Base-by-base conservation (phyloP, 2,113 vertebrate genomes). In the Pseudorhombus dupliciocellatus region DNA sequence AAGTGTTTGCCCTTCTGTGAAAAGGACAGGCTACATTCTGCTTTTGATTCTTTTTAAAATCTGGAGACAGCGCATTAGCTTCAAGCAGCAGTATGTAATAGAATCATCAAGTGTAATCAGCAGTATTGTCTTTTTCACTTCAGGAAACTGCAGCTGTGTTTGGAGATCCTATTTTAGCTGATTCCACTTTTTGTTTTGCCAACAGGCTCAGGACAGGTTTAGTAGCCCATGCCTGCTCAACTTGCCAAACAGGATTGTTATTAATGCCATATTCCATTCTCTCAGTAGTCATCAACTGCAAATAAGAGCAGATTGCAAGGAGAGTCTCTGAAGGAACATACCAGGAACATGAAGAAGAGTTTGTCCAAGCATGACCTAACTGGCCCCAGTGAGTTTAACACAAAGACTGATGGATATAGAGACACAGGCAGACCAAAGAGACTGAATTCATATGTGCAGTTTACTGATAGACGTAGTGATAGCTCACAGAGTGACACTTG, bases 1-100 rank as follows among this genome's bases (percentile, higher is more conserved):
- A 80, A 37, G 56, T 60, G 69, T 80, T 78, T 84, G 70, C 62
- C 79, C 65, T 79, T 76, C 65, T 65, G 22, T 75, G 70, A 57
- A 55, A 65, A 68, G 26, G 44, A 46, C 55, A 60, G 26, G n/a
- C 34, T 54, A 57, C 60, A 61, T 56, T 56, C 42, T 44, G 46
- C 26, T 67, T 48, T 16, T 62, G 58, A 9, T 15, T 28, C 25
- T 31, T 44, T n/a, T 60, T 30, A 16, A 22, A 55, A 15, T 7
- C 22, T 22, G 2, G 0, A 21, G 31, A 66, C 18, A 65, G 60
- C 25, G 40, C 20, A 60, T 42, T 28, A 9, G 1, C 44, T 66
- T 73, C 18, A 62, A 28, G 54, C 12, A 7, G 8, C n/a, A 44
- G 21, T 25, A 34, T 31, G 28, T 24, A 21, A 21, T 15, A 69